Percentiles rank a stretch among this genome's conserved stretches.
Conservation (phyloP, 2,797 vertebrate genomes). For the Cryptoprocta ferox region DNA sequence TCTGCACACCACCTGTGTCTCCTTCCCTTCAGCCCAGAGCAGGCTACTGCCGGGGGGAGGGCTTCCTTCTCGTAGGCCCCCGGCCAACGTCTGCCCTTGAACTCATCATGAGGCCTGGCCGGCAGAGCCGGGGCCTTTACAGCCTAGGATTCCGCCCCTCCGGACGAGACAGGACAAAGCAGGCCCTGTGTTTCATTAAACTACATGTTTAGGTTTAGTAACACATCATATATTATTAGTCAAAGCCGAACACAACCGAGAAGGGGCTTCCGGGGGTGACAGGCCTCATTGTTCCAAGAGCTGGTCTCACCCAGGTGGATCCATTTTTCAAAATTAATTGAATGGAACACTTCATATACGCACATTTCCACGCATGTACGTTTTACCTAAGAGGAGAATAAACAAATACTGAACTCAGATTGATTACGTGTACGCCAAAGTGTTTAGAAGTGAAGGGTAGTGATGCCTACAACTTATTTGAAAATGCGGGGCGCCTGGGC, state of each 20-base stretch:
- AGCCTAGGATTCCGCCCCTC: background rate
- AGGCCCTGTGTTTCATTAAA: background rate
- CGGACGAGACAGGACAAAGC: too few relatives aligned
- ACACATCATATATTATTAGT: too few relatives aligned
- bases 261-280: background rate
- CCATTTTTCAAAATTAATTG: background rate
- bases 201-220: background rate
- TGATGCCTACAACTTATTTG: too few relatives aligned
- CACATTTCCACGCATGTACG: accelerated
- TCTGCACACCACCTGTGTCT: too few relatives aligned
- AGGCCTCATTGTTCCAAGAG: accelerated
- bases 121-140: accelerated
- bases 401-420: background rate
- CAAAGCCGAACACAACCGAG: background rate
- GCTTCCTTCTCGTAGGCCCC: background rate
- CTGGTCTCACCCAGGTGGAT: background rate
- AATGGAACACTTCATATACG: accelerated
- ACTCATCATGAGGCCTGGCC: background rate
- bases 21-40: background rate
- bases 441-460: background rate
- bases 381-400: background rate
- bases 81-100: background rate
- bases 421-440: accelerated
- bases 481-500: background rate
- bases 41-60: background rate